These are phyloP conservation scores for Sinocyclocheilus anophthalmus DNA, from an alignment of 2,113 vertebrate species.

Conservation along the genomic window DNA sequence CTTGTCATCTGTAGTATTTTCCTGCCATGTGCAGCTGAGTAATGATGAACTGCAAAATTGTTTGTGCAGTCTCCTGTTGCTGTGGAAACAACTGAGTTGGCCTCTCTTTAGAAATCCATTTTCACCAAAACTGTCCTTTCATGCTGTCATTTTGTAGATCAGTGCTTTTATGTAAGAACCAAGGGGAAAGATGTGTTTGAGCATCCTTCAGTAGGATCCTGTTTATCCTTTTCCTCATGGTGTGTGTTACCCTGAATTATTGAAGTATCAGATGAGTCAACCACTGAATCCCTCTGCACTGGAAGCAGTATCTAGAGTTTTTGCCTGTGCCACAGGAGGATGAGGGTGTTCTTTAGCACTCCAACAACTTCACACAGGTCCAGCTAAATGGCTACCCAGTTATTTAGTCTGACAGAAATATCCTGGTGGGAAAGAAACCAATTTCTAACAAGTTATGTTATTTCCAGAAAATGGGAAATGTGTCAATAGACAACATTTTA, in stretches of 20 bases:
- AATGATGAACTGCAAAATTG: not conserved
- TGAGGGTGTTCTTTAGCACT: not conserved
- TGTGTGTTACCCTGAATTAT: not conserved
- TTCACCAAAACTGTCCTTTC: constrained; percentile 3
- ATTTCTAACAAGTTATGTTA: not conserved
- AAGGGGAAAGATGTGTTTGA: not conserved
- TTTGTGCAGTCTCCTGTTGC: constrained; percentile 5
- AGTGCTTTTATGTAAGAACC: not conserved
- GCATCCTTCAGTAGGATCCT: not conserved
- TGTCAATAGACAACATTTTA: not conserved
- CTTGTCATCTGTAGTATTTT: not conserved
- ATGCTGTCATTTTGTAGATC: constrained; percentile 3
- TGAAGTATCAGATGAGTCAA: not conserved
- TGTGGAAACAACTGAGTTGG: constrained; percentile 15
- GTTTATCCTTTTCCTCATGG: not conserved
- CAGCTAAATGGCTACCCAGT: not conserved
- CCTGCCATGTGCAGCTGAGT: not conserved
- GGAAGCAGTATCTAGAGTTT: not conserved
- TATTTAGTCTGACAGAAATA: not conserved
- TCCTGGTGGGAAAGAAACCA: not conserved
- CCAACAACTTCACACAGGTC: not conserved
- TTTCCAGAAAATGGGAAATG: not conserved
- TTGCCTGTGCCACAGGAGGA: not conserved
- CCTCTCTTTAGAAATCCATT: constrained; percentile 16
- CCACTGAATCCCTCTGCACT: not conserved